Conservation (phyloP, 1,140 invertebrate species). For the Drosophila watanabei region DNA sequence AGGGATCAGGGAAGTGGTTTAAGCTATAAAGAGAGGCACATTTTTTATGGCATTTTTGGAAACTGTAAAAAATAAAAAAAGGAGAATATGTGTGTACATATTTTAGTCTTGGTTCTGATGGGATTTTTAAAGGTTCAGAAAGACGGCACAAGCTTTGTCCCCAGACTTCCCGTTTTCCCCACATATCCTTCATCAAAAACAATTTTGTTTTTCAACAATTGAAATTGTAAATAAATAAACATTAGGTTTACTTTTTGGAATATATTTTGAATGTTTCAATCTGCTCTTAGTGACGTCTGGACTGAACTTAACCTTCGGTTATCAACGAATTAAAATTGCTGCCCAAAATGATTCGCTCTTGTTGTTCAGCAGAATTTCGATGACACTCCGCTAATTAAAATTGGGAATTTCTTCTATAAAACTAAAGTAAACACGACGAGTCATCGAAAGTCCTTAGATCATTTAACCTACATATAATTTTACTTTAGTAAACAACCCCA, state of each 20-base stretch:
- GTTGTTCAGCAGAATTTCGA: constrained; percentile 44
- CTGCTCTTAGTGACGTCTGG: constrained; percentile 24
- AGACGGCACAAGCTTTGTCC: neutral
- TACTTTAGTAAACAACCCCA: neutral
- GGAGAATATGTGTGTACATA: neutral
- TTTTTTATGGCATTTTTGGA: constrained; percentile 11
- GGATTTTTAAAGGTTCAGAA: too few relatives aligned
- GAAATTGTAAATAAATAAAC: neutral
- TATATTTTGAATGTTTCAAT: constrained; percentile 5
- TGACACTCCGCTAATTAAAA: constrained; percentile 39
- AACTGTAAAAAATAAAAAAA: neutral
- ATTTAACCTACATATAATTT: neutral
- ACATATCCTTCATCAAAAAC: constrained; percentile 2
- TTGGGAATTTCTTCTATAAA: constrained; percentile 37
- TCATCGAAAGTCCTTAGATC: constrained; percentile 20
- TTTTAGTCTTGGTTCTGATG: neutral
- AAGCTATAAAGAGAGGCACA: neutral
- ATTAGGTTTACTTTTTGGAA: neutral
- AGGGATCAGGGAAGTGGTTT: constrained; percentile 21
- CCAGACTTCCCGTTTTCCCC: too few relatives aligned
- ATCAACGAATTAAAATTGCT: constrained; percentile 38
- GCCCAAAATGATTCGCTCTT: constrained; percentile 40
- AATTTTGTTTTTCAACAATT: neutral
- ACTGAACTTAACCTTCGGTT: constrained; percentile 49
- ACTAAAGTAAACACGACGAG: constrained; percentile 26